Base-by-base conservation (phyloP, 1,140 invertebrate genomes). In the Brachionus manjavacas region DNA sequence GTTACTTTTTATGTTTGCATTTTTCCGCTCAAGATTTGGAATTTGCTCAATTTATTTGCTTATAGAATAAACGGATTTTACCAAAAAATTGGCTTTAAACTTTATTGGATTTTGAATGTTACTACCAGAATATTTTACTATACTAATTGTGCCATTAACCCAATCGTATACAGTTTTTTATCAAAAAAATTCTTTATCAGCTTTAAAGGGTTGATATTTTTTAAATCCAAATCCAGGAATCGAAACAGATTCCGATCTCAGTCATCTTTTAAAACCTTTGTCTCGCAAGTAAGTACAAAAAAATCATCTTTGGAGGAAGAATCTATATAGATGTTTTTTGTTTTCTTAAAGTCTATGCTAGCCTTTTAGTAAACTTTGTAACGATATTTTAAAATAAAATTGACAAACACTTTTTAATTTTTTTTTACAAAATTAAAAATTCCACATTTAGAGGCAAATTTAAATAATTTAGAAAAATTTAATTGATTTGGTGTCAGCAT, bases 11-110 rank as follows among this genome's bases (percentile, higher is more conserved):
- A 81, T 16, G 14, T 81, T 4, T 81, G 79, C 11, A 41, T 81
- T 20, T 81, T 81, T 81, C 79, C 79, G 14, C 31, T 81, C 14
- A 81, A 81, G 25, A 81, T 81, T 11, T 81, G 79, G 79, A 81
- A 60, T 81, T 55, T 81, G 28, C n/a, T 81, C 9, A 41, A 43
- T 14, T 14, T 81, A 14, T 81, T 64, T 68, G 49, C 20, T 6
- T 25, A 25, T 16, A 64, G 39, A 68, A 81, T 81, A 3, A 14
- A 60, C 11, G 79, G 79, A 12, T 81, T 81, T 43, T 81, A 64
- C 14, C 28, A 81, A 8, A 41, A 39, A 64, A 60, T 81, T 23
- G 79, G 64, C 20, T 81, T 64, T 25, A 81, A 39, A 6, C 23
- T 64, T 68, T 81, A 64, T 35, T 81, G 79, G 79, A 55, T 64